phyloP scores from a whole-genome alignment of 1,140 invertebrate genomes.

The Cydia amplana region DNA sequence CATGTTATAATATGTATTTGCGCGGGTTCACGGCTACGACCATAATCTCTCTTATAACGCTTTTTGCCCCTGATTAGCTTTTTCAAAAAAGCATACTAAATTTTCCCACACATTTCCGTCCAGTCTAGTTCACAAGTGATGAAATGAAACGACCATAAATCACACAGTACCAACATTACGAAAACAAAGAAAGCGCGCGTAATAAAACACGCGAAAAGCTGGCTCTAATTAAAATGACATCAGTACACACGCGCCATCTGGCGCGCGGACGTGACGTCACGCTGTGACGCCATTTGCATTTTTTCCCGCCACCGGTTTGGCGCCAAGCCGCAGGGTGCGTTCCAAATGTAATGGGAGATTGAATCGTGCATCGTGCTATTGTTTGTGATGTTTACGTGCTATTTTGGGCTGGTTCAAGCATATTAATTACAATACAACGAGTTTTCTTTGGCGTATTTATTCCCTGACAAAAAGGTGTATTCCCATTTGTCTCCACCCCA shows the following conservation, averaged over 20 bases:
- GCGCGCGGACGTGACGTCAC: constrained; percentile 45
- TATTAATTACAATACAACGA: too few relatives aligned
- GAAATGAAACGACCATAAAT: constrained; percentile 20
- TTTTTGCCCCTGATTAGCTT: not conserved
- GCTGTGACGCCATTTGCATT: constrained; percentile 48
- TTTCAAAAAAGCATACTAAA: not conserved
- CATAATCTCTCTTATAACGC: too few relatives aligned
- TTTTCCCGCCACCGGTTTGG: constrained; percentile 41
- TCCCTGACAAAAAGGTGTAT: too few relatives aligned
- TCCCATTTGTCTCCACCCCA: too few relatives aligned
- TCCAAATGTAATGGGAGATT: constrained; percentile 27
- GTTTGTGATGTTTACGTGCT: constrained; percentile 14
- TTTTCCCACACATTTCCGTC: not conserved
- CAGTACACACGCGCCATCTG: constrained; percentile 40
- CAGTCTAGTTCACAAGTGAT: constrained; percentile 16
- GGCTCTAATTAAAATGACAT: constrained; percentile 39
- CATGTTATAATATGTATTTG: too few relatives aligned
- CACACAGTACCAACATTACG: constrained; percentile 12
- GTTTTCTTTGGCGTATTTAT: too few relatives aligned
- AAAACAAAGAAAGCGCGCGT: constrained; percentile 24
- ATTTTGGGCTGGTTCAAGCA: too few relatives aligned
- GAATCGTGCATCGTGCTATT: constrained; percentile 9
- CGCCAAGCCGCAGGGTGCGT: constrained; percentile 25
- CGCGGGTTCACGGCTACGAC: not conserved
- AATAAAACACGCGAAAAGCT: constrained; percentile 28